Evolutionary conservation across 53 echinoderm and acorn worm genomes (phyloP), one percentile per base, ranked within the genome.

Genomic region (Mesocentrotus franciscanus): DNA sequence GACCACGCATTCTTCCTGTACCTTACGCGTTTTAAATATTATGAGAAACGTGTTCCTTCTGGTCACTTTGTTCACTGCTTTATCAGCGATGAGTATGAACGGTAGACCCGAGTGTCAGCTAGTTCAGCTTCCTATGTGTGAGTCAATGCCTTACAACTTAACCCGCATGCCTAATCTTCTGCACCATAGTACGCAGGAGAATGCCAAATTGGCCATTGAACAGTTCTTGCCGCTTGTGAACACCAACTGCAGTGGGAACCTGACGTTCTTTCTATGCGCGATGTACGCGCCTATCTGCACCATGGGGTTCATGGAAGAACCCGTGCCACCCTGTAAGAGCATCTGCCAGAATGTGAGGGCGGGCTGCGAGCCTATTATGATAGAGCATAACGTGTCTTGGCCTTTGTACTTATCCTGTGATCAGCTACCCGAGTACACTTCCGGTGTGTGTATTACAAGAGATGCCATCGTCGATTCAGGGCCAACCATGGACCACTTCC

Each of bases 281-380:
- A 99, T 99, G 98, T 99, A 99, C 96, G 99, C 98, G 9, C 99
- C 99, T 6, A 99, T 99, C 56, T 99, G 99, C 89, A 98, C 99
- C 89, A 93, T 97, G 90, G 97, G 96, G n/a, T 98, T 98, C 85
- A 95, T 97, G 95, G 96, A 96, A 20, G 98, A 97, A 55, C 95
- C 97, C 1, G 97, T 99, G 6, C 99, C 98, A 7, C 99, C 99
- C 7, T 99, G 99, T 70, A 99, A 97, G 94, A 98, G 97, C 61
- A 95, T 99, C 10, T 99, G 99, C 42, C 64, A 95, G 84, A 93
- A 96, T 61, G 99, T 96, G 27, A 91, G 96, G 60, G 92, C 78
- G 17, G 96, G 96, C 30, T 99, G 99, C 71, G 98, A 98, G 87
- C 99, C 99, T 15, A 96, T 98, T 10, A 98, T 99, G 98, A 36